Percentiles rank a stretch among this genome's conserved stretches.
Evolutionary conservation across 92 coral and sea anemone genomes (phyloP).

Genomic region (Phenganax marumi): DNA sequence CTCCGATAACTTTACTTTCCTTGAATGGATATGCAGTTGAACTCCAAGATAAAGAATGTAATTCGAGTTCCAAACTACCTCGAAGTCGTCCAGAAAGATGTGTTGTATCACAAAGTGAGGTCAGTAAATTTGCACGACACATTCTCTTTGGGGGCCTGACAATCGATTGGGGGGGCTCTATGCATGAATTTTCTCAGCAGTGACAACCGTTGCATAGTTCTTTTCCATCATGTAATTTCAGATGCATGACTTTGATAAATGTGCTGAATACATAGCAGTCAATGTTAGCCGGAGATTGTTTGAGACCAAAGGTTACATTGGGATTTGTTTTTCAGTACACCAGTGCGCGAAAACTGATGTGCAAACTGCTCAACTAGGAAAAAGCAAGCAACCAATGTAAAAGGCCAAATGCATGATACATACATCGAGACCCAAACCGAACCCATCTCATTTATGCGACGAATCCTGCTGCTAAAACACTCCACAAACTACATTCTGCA

Average conservation of each 20-base stretch:
- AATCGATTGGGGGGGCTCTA: too few species aligned
- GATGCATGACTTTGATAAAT: not conserved
- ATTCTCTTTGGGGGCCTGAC: too few species aligned
- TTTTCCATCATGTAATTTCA: not conserved
- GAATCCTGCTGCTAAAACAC: too few species aligned
- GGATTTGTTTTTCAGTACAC: too few species aligned
- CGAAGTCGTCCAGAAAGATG: conserved; percentile 14
- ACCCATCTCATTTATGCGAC: too few species aligned
- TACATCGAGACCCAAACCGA: too few species aligned
- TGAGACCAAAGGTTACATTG: not conserved
- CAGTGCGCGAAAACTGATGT: too few species aligned
- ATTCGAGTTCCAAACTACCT: not conserved
- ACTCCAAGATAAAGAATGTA: not conserved
- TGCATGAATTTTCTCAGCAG: too few species aligned
- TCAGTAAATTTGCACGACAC: not conserved
- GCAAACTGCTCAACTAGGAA: too few species aligned
- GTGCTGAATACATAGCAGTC: not conserved
- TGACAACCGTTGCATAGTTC: not conserved
- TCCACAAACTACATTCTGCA: too few species aligned
- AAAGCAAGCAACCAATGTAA: too few species aligned
- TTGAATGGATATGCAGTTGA: conserved; percentile 2
- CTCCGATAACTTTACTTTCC: not conserved
- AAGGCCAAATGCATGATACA: too few species aligned
- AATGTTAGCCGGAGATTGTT: not conserved
- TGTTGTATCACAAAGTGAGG: conserved; percentile 14